Conservation (phyloP, 2,888 invertebrate genomes). For the Petrophora chlorosata region DNA sequence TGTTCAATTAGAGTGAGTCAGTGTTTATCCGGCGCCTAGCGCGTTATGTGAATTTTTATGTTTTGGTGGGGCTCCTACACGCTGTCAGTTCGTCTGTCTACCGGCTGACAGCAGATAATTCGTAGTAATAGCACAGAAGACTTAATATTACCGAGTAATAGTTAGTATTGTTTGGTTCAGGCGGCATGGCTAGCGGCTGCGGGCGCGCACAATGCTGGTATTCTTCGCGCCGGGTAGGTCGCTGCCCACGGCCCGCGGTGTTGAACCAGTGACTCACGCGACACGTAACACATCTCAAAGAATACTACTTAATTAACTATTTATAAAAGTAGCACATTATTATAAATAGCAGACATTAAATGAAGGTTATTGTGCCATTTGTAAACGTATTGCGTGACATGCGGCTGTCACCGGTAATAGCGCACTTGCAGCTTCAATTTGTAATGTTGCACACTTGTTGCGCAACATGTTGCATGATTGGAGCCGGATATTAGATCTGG, state of each 20-base stretch:
- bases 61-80: not conserved
- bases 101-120: too few species aligned
- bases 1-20: slow-evolving; percentile 14
- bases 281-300: slow-evolving; percentile 1
- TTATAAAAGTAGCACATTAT: slow-evolving; percentile 21
- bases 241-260: slow-evolving; percentile 10
- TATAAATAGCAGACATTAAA: slow-evolving; percentile 20
- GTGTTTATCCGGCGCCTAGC: not conserved
- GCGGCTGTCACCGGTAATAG: not conserved
- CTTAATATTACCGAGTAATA: too few species aligned
- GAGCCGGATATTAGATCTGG: slow-evolving; percentile 16
- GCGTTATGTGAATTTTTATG: too few species aligned
- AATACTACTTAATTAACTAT: slow-evolving; percentile 17
- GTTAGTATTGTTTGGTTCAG: too few species aligned
- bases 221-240: slow-evolving; percentile 2
- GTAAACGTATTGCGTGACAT: slow-evolving; percentile 3
- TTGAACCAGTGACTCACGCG: slow-evolving; percentile 21
- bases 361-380: slow-evolving; percentile 17
- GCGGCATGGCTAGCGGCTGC: slow-evolving; percentile 1
- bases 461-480: slow-evolving; percentile 8
- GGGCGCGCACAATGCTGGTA: slow-evolving; percentile 3
- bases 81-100: too few species aligned
- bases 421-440: slow-evolving; percentile 5
- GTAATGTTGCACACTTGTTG: slow-evolving; percentile 4
- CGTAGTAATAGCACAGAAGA: too few species aligned